phyloP scores from a whole-genome alignment of 2,888 invertebrate species.

The Leptinotarsa juncta region DNA sequence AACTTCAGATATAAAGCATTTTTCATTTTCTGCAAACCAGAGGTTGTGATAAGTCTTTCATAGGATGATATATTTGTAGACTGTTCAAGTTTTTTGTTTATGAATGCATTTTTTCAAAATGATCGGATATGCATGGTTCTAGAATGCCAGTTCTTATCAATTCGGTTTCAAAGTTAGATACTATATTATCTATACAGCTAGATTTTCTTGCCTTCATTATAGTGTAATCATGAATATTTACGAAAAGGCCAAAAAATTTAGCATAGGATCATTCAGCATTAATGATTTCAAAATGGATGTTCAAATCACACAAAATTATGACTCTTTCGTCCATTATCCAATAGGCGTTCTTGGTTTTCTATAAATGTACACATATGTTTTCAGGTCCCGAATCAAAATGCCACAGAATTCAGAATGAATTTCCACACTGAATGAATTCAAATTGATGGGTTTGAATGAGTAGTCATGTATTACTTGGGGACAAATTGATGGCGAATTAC shows the following conservation, averaged over 20 bases:
- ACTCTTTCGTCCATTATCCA: background rate
- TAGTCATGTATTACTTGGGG: too few relatives aligned
- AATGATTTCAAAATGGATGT: background rate
- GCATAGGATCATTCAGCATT: background rate
- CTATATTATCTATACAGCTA: background rate
- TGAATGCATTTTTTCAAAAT: background rate
- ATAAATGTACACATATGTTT: background rate
- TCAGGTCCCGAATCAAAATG: too few relatives aligned
- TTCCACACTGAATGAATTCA: too few relatives aligned
- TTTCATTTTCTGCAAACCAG: background rate
- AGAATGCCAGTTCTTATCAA: conserved; percentile 5
- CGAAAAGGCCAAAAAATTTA: background rate
- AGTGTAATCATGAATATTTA: too few relatives aligned
- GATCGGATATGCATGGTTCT: conserved; percentile 11
- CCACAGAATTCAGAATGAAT: too few relatives aligned
- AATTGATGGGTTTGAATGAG: too few relatives aligned
- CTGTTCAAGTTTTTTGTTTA: background rate
- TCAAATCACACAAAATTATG: conserved; percentile 6
- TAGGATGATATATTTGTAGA: background rate
- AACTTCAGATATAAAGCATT: background rate
- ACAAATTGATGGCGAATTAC: too few relatives aligned
- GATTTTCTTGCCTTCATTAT: background rate
- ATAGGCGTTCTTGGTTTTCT: background rate
- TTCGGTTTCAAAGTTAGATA: background rate
- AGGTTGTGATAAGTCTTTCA: background rate